phyloP scores from a whole-genome alignment of 2,888 invertebrate genomes.

The Mesorhabditis sp. region DNA sequence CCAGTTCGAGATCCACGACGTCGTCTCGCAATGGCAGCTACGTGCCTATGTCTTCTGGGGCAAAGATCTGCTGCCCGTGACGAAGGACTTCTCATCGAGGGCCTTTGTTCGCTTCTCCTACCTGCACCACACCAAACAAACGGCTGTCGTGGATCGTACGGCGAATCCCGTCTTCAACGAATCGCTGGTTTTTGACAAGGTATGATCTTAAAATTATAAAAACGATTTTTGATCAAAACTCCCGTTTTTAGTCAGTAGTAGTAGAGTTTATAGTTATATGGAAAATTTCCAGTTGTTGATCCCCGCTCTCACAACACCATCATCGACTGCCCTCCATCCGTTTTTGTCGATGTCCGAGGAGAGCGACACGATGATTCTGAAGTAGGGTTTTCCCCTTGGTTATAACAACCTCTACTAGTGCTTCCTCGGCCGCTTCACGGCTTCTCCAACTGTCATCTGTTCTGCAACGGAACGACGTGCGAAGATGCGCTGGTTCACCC shows the following conservation, averaged over 20 bases:
- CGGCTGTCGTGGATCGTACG: constrained; percentile 39
- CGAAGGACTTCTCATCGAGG: constrained; percentile 28
- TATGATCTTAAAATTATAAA: constrained; percentile 2
- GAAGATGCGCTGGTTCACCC: constrained; percentile 38
- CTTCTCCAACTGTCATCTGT: constrained; percentile 36
- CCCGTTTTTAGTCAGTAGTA: too few species aligned
- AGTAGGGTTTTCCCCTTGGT: constrained; percentile 10
- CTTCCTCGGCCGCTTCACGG: constrained; percentile 43
- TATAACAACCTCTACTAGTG: background rate
- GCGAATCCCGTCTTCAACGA: constrained; percentile 55
- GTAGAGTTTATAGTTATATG: background rate
- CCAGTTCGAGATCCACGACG: constrained; percentile 43
- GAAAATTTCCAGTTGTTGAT: constrained; percentile 27
- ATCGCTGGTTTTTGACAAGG: constrained; percentile 45
- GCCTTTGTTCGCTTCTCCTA: constrained; percentile 50
- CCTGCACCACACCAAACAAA: constrained; percentile 36
- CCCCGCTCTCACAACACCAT: constrained; percentile 36
- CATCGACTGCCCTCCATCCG: constrained; percentile 39
- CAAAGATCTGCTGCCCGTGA: constrained; percentile 37
- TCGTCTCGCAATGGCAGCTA: constrained; percentile 30
- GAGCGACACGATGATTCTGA: constrained; percentile 40
- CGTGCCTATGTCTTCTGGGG: constrained; percentile 43
- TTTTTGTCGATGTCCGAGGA: constrained; percentile 47
- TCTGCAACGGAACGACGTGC: constrained; percentile 28
- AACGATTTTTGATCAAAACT: constrained; percentile 8